Conservation (phyloP, 2,888 invertebrate species). For the Baronia brevicornis region DNA sequence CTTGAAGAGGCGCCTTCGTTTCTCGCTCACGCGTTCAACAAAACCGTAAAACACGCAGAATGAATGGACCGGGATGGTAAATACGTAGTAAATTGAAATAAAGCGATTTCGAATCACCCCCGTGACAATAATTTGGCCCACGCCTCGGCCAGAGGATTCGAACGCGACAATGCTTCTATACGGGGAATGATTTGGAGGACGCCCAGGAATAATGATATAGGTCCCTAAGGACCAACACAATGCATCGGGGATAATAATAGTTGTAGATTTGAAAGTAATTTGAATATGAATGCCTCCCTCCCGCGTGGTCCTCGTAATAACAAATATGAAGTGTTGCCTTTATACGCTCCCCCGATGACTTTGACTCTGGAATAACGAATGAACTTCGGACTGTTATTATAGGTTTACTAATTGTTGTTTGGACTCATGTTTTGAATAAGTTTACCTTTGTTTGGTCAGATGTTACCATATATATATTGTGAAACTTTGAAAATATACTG, state of each 20-base stretch:
- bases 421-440: conserved; percentile 22
- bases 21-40: conserved; percentile 30
- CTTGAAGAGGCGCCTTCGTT: conserved; percentile 34
- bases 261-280: conserved; percentile 74
- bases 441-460: conserved; percentile 18
- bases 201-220: conserved; percentile 63
- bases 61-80: conserved; percentile 47
- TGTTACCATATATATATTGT: conserved; percentile 21
- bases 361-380: conserved; percentile 63
- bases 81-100: conserved; percentile 65
- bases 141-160: conserved; percentile 46
- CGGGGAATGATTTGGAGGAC: conserved; percentile 65
- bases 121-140: conserved; percentile 49
- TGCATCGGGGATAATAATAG: conserved; percentile 68
- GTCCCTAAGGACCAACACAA: conserved; percentile 69
- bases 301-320: conserved; percentile 66
- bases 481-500: no score
- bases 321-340: conserved; percentile 73
- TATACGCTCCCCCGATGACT: conserved; percentile 58
- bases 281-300: conserved; percentile 73
- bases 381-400: conserved; percentile 45
- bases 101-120: conserved; percentile 59
- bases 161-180: conserved; percentile 62
- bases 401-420: conserved; percentile 58
- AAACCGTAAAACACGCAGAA: conserved; percentile 47